Evolutionary conservation across 2,113 vertebrate genomes (phyloP).

Genomic region (Corythaixoides concolor): DNA sequence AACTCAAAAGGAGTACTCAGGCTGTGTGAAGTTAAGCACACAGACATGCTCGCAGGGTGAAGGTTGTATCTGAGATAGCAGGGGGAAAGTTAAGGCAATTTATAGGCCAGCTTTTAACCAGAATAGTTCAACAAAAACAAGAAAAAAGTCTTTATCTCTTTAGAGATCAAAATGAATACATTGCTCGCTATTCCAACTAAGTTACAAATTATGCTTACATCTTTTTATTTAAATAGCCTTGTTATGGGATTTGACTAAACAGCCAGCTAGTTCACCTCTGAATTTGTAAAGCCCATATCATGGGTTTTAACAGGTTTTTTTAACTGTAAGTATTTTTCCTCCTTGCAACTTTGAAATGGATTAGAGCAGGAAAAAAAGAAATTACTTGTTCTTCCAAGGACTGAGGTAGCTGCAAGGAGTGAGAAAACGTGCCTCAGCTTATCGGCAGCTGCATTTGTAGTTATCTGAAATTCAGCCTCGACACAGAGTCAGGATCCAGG

Average conservation of each 20-base stretch:
- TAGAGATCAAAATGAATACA: neutral
- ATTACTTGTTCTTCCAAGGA: neutral
- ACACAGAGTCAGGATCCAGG: neutral
- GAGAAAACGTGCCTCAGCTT: neutral
- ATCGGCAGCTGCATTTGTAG: constrained; percentile 20
- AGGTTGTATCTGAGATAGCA: neutral
- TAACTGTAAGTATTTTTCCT: neutral
- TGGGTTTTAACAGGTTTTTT: neutral
- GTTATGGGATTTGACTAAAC: neutral
- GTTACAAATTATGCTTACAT: neutral
- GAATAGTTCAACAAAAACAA: neutral
- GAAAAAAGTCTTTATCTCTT: neutral
- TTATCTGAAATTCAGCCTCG: neutral
- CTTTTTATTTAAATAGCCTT: neutral
- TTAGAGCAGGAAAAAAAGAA: neutral
- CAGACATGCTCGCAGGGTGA: neutral
- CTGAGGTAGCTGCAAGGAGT: neutral
- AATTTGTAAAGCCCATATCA: neutral
- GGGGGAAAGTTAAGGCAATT: neutral
- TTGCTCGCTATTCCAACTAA: neutral
- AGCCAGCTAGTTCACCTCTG: neutral
- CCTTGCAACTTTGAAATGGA: neutral
- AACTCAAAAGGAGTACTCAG: neutral
- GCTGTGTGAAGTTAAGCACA: neutral
- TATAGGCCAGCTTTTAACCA: neutral